phyloP scores from a whole-genome alignment of 2,888 invertebrate species.

The Noctua pronuba region DNA sequence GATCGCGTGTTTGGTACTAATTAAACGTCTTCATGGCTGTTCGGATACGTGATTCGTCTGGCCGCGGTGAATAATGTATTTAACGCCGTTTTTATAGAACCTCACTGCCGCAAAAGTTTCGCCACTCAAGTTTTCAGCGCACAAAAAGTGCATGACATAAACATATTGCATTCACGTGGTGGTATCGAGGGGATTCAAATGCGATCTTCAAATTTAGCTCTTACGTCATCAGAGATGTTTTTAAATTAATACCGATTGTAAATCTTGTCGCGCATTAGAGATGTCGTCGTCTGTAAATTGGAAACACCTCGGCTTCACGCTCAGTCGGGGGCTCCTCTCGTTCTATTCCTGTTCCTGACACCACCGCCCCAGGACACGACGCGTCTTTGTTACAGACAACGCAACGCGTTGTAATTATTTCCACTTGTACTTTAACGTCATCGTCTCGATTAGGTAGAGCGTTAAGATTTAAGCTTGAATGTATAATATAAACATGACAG shows the following conservation, averaged over 20 bases:
- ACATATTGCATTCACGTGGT: slow-evolving; percentile 52
- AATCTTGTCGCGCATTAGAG: slow-evolving; percentile 83
- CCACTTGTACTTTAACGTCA: slow-evolving; percentile 81
- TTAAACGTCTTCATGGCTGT: slow-evolving; percentile 84
- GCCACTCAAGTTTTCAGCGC: slow-evolving; percentile 57
- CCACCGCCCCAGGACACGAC: slow-evolving; percentile 75
- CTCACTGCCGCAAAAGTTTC: slow-evolving; percentile 64
- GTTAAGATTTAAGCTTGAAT: slow-evolving; percentile 59
- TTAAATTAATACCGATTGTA: slow-evolving; percentile 87
- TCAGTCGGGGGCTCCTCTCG: slow-evolving; percentile 76
- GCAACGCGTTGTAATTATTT: slow-evolving; percentile 85
- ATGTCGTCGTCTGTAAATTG: slow-evolving; percentile 82
- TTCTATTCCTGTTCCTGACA: slow-evolving; percentile 88
- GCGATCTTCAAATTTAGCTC: slow-evolving; percentile 80
- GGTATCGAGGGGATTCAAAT: slow-evolving; percentile 69
- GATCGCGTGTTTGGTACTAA: slow-evolving; percentile 87
- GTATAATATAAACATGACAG: slow-evolving; percentile 61
- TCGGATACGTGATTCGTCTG: slow-evolving; percentile 83
- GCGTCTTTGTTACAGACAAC: slow-evolving; percentile 84
- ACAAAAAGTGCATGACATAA: slow-evolving; percentile 47
- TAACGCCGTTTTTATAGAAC: slow-evolving; percentile 73
- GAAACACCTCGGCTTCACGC: slow-evolving; percentile 82
- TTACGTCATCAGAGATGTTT: slow-evolving; percentile 83
- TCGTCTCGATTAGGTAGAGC: slow-evolving; percentile 74
- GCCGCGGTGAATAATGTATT: slow-evolving; percentile 78